Evolutionary conservation across 2,888 invertebrate genomes (phyloP).

Genomic region (Aromia moschata): DNA sequence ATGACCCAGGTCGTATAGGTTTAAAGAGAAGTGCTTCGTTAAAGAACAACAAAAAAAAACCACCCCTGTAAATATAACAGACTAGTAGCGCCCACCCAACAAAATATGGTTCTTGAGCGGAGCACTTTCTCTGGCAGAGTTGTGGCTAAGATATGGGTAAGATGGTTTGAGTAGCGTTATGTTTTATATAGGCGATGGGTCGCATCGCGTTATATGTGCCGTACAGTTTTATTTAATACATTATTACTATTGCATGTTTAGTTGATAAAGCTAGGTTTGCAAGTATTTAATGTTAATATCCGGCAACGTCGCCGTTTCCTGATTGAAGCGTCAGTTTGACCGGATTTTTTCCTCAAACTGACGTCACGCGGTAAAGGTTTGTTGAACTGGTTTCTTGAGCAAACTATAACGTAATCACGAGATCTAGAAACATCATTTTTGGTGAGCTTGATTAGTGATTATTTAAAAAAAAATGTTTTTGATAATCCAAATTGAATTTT

Average conservation of each 20-base stretch:
- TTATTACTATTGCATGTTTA: constrained; percentile 29
- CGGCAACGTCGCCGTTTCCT: constrained; percentile 26
- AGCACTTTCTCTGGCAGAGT: not conserved
- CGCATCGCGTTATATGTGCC: constrained; percentile 18
- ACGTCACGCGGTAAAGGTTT: not conserved
- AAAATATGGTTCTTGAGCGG: not conserved
- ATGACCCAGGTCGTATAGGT: not conserved
- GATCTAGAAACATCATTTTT: no score
- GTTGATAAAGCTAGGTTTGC: constrained; percentile 26
- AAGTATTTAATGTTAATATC: constrained; percentile 24
- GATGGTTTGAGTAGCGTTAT: constrained; percentile 20
- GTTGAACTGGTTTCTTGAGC: not conserved
- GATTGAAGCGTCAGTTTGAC: constrained; percentile 12
- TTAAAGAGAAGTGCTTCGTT: not conserved
- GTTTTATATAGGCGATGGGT: constrained; percentile 5
- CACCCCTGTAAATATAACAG: not conserved
- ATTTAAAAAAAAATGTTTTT: no score
- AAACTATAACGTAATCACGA: not conserved
- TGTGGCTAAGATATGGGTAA: constrained; percentile 1
- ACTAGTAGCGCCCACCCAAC: not conserved
- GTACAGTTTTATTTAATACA: constrained; percentile 27
- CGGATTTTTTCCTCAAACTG: no score
- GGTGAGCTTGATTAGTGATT: no score
- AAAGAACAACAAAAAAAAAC: not conserved
- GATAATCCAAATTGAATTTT: no score